A percentile compares a stretch with the other conserved stretches of the same genome.
Conservation (phyloP, 1,140 invertebrate genomes). For the Lepeophtheirus salmonis region DNA sequence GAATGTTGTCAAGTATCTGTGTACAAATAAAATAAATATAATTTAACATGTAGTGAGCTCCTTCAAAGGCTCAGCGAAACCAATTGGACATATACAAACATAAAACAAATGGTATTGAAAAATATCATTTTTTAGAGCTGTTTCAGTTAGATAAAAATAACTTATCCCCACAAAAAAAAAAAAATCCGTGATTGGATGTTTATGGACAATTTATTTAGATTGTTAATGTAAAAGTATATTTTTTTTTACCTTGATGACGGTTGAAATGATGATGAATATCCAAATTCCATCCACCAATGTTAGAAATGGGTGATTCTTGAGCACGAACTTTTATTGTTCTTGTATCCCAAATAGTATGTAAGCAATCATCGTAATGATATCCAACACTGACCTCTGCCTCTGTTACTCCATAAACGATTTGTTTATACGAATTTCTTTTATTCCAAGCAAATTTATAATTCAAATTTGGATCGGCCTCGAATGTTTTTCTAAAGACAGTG, state of each 20-base stretch:
- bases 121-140: too few relatives aligned
- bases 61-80: too few relatives aligned
- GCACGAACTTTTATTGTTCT: conserved; percentile 78
- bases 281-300: conserved; percentile 89
- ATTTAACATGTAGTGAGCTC: too few relatives aligned
- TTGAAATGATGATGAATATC: conserved; percentile 97
- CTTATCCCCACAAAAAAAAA: too few relatives aligned
- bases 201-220: too few relatives aligned
- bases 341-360: conserved; percentile 72
- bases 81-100: too few relatives aligned
- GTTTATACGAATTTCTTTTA: conserved; percentile 65
- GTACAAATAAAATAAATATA: too few relatives aligned
- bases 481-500: conserved; percentile 45
- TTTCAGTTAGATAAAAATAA: too few relatives aligned
- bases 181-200: too few relatives aligned
- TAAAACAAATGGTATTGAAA: too few relatives aligned
- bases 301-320: conserved; percentile 90
- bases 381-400: conserved; percentile 65
- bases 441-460: conserved; percentile 93
- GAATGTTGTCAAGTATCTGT: too few relatives aligned
- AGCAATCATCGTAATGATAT: conserved; percentile 76
- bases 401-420: conserved; percentile 75
- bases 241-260: conserved; percentile 58
- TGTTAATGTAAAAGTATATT: not conserved
- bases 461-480: conserved; percentile 84